Conservation (phyloP, 2,888 invertebrate genomes). For the Euplexia lucipara region DNA sequence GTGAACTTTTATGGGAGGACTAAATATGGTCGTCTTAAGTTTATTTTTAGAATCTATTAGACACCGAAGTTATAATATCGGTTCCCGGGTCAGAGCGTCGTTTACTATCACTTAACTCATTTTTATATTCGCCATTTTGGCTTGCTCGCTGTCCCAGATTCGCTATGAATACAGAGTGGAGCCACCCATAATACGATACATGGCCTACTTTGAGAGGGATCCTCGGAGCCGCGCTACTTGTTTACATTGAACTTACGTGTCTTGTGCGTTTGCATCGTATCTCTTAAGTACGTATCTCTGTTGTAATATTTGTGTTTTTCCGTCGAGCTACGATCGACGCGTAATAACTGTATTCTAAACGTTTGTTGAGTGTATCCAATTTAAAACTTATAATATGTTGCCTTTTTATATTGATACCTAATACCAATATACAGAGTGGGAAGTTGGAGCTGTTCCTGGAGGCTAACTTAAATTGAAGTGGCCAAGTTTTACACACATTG, state of each 20-base stretch:
- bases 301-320: constrained; percentile 37
- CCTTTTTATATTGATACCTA: background rate
- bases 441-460: too few relatives aligned
- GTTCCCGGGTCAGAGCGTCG: constrained; percentile 75
- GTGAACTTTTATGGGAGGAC: constrained; percentile 71
- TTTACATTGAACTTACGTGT: constrained; percentile 72
- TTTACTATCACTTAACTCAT: constrained; percentile 89
- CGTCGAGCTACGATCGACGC: constrained; percentile 12
- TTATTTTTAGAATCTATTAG: constrained; percentile 82
- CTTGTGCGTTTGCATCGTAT: constrained; percentile 36
- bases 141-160: constrained; percentile 83
- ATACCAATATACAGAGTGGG: background rate
- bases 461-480: too few relatives aligned
- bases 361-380: constrained; percentile 1
- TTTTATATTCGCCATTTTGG: constrained; percentile 86
- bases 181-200: constrained; percentile 81
- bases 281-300: constrained; percentile 13
- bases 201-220: constrained; percentile 79
- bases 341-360: constrained; percentile 18
- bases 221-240: constrained; percentile 72
- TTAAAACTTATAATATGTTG: background rate
- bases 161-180: constrained; percentile 84
- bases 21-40: constrained; percentile 71
- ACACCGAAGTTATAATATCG: constrained; percentile 80
- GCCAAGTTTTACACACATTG: too few relatives aligned